Evolutionary conservation across 2,888 invertebrate species (phyloP).

Genomic region (Pinctada fucata): DNA sequence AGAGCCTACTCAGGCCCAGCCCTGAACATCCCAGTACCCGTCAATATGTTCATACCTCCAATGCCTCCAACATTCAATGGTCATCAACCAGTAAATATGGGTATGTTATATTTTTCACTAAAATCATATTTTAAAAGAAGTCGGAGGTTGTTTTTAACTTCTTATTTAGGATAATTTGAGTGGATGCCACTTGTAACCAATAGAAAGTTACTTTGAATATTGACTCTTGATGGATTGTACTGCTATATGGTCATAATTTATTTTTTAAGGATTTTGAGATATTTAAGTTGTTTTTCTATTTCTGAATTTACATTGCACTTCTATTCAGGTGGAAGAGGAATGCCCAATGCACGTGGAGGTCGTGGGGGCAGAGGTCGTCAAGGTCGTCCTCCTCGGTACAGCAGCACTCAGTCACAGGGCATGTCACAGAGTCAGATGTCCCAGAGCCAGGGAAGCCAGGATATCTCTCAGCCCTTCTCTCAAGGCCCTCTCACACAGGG

Average conservation of each 20-base stretch:
- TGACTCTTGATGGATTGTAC: too few species aligned
- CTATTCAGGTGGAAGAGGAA: slow-evolving; percentile 39
- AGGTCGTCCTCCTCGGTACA: slow-evolving; percentile 74
- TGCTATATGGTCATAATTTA: too few species aligned
- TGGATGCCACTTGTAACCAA: too few species aligned
- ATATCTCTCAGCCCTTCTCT: slow-evolving; percentile 72
- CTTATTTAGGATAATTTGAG: too few species aligned
- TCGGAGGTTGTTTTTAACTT: too few species aligned
- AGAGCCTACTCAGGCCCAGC: slow-evolving; percentile 78
- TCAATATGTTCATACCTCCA: slow-evolving; percentile 96
- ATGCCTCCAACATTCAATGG: slow-evolving; percentile 76
- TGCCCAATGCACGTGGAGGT: slow-evolving; percentile 26
- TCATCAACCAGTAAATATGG: slow-evolving; percentile 55
- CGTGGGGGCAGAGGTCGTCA: slow-evolving; percentile 55
- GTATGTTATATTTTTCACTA: slow-evolving; percentile 34
- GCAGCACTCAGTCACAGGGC: slow-evolving; percentile 67
- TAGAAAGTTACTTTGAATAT: too few species aligned
- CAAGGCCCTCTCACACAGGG: slow-evolving; percentile 77
- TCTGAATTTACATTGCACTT: too few species aligned
- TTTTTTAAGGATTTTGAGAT: too few species aligned
- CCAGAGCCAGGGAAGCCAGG: slow-evolving; percentile 76
- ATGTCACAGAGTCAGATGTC: slow-evolving; percentile 52
- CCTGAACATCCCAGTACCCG: slow-evolving; percentile 90
- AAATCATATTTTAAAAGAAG: too few species aligned
- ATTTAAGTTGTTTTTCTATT: too few species aligned